These are phyloP conservation scores for Dendrocincla fuliginosa DNA, from an alignment of 2,797 vertebrate species.

Conservation along the genomic window DNA sequence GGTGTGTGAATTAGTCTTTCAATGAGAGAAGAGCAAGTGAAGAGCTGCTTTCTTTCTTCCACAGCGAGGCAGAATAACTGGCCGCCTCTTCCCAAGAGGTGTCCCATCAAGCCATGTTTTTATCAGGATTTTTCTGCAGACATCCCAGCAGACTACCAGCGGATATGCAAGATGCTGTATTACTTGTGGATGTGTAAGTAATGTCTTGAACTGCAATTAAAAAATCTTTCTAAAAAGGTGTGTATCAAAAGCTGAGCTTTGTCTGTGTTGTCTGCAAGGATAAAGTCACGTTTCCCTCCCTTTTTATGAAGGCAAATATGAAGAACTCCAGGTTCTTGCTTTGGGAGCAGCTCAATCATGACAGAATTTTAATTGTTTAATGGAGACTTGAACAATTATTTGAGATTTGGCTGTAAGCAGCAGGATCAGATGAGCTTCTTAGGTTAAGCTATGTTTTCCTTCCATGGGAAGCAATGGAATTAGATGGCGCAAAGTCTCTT, in stretches of 20 bases:
- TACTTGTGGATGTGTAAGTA: constrained; percentile 98
- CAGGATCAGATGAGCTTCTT: background rate
- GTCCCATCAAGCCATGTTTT: constrained; percentile 94
- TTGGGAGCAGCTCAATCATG: background rate
- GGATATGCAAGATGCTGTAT: constrained; percentile 95
- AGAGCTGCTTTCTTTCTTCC: background rate
- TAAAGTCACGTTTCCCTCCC: background rate
- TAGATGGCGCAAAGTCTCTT: background rate
- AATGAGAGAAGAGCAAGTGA: background rate
- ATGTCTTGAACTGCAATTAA: background rate
- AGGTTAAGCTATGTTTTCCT: background rate
- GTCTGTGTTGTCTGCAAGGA: background rate
- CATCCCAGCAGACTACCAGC: constrained; percentile 88
- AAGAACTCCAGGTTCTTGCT: background rate
- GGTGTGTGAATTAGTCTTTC: fast-evolving
- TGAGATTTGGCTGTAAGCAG: background rate
- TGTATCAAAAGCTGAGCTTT: background rate
- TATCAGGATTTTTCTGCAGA: constrained; percentile 95
- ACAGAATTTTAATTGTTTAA: background rate
- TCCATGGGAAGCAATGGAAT: background rate
- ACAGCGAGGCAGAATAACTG: constrained; percentile 93
- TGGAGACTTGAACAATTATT: background rate
- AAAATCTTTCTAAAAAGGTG: background rate
- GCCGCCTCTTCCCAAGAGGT: constrained; percentile 90
- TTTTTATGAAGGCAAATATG: background rate